Base-by-base conservation (phyloP, 2,797 vertebrate species). In the Periophthalmus magnuspinnatus region DNA sequence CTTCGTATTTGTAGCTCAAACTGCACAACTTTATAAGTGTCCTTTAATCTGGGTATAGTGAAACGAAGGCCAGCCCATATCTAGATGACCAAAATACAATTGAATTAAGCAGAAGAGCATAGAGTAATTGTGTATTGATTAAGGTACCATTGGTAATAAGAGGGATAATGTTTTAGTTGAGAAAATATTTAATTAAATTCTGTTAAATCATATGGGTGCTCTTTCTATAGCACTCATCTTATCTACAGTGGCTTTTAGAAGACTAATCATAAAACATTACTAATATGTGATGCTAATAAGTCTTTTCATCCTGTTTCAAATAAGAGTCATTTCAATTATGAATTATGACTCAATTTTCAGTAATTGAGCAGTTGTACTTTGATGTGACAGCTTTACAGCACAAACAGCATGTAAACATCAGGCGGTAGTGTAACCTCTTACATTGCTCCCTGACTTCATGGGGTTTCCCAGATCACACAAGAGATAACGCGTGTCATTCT, bases 401-500 rank as follows among this genome's bases (percentile, higher is more conserved):
- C 57, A 32, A 19, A 62, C 73, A 65, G 24, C 11, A n/a, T 66
- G 67, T 45, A 71, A 47, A 54, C 33, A 80, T 59, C 66, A 63
- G 67, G 62, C 61, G 65, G 69, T 47, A 60, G 59, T 63, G 65
- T 32, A 38, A 67, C 68, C 67, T 91, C 95, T 95, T 90, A 97
- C 96, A 11, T 83, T 96, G 76, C 93, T 90, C 22, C 94, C 95
- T 14, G 96, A 91, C 89, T 96, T 96, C 96, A 98, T 96, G 77
- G 96, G 96, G 91, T 97, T 98, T 73, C 96, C 96, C 78, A 98
- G 93, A 89, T 97, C 96, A 78, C 96, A 98, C 77, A 95, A 69
- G 0, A 97, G 93, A 61, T 92, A 91, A 48, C 94, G 93, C 34
- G 95, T 96, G 75, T 94, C 91, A 77, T 97, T 96, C 82, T 95